phyloP scores from a whole-genome alignment of 37 sponge, comb jelly and placozoan genomes.

The Geodia barretti region DNA sequence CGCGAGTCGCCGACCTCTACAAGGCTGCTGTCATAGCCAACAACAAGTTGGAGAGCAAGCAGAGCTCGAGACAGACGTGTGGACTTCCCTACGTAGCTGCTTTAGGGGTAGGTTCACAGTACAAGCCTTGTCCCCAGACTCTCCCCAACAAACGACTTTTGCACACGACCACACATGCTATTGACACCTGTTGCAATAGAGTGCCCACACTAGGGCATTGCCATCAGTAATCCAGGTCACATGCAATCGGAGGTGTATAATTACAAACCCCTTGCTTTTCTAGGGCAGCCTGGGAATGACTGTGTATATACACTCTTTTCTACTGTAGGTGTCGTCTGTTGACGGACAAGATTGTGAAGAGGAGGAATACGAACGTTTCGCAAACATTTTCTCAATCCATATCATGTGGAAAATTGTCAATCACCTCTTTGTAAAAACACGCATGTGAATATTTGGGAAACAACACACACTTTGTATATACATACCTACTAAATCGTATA shows the following conservation, averaged over 20 bases:
- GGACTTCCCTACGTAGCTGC: no score
- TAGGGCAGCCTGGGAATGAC: no score
- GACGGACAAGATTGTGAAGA: neutral
- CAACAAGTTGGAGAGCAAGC: no score
- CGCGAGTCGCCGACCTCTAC: neutral
- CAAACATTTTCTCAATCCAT: neutral
- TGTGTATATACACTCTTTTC: no score
- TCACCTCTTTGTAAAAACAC: neutral
- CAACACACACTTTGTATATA: neutral
- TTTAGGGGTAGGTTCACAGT: neutral
- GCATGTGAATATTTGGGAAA: neutral
- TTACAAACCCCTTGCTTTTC: no score
- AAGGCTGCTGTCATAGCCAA: neutral
- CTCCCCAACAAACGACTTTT: no score
- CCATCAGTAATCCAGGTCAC: no score
- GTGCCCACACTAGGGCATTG: no score
- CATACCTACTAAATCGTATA: neutral
- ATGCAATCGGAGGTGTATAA: no score
- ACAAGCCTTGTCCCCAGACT: no score
- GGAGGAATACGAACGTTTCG: neutral
- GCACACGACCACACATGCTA: neutral
- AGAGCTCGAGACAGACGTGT: no score
- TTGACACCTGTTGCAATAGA: no score
- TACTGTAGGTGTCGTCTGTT: neutral
- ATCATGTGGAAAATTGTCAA: neutral